Conservation (phyloP, 2,888 invertebrate genomes). For the Gryllus longicercus region DNA sequence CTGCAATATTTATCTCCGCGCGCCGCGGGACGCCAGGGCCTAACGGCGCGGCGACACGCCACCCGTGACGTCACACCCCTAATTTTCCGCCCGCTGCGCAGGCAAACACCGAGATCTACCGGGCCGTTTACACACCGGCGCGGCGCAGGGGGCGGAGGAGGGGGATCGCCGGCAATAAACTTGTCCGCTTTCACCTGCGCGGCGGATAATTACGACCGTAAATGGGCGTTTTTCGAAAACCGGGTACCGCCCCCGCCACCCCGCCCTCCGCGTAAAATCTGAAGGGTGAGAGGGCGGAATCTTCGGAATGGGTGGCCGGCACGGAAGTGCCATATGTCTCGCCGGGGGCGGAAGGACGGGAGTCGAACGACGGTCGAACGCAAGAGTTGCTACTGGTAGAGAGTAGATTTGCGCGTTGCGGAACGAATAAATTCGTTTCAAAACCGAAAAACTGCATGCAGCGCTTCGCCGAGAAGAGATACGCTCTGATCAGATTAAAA, state of each 20-base stretch:
- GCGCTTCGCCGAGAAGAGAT: too few relatives aligned
- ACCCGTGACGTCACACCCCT: slow-evolving; percentile 4
- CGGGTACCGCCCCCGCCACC: too few relatives aligned
- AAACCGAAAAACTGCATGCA: too few relatives aligned
- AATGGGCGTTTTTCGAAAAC: slow-evolving; percentile 3
- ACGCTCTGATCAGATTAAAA: too few relatives aligned
- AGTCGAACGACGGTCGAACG: too few relatives aligned
- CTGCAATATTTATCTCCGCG: slow-evolving; percentile 3
- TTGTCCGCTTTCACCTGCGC: not conserved
- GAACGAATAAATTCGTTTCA: too few relatives aligned
- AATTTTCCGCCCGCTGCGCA: slow-evolving; percentile 6
- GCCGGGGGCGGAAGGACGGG: too few relatives aligned
- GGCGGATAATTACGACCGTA: not conserved
- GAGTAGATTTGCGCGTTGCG: too few relatives aligned
- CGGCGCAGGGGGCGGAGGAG: not conserved
- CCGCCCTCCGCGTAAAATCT: too few relatives aligned
- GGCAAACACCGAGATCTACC: not conserved
- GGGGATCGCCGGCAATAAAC: not conserved
- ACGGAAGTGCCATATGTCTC: slow-evolving; percentile 6
- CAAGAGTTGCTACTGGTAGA: too few relatives aligned
- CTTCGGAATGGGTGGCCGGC: not conserved
- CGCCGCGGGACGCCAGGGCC: not conserved
- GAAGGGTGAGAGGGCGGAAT: not conserved
- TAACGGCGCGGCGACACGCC: not conserved
- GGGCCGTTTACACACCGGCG: not conserved